Conservation (phyloP, 2,797 vertebrate genomes). For the Xiphorhynchus erythropygius region DNA sequence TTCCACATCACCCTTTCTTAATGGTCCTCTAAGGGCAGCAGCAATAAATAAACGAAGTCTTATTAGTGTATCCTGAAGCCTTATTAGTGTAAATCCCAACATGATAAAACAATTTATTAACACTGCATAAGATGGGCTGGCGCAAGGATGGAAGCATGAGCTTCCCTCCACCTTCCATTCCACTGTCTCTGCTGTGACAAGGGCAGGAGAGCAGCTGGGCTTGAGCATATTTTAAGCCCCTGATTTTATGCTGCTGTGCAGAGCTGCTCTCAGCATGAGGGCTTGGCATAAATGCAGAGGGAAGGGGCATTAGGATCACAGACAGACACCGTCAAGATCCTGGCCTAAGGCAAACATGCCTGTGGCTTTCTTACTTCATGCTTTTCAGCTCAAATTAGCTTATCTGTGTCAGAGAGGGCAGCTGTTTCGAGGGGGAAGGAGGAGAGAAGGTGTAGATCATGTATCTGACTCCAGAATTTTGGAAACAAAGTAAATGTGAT, state of each 20-base stretch:
- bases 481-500: background rate
- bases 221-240: background rate
- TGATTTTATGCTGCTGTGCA: background rate
- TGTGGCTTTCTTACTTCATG: background rate
- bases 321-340: background rate
- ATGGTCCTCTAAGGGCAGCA: background rate
- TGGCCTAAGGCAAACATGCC: background rate
- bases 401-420: background rate
- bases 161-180: background rate
- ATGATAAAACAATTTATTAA: background rate
- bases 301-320: background rate
- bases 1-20: background rate
- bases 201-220: background rate
- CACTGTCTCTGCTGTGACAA: background rate
- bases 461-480: background rate
- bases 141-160: background rate
- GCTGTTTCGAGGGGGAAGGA: background rate
- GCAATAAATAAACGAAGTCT: background rate
- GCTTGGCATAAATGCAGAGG: background rate
- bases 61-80: background rate
- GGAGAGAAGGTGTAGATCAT: background rate
- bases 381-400: constrained; percentile 29
- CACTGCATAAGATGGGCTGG: background rate
- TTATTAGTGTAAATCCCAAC: background rate
- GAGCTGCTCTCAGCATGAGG: background rate